Conservation (phyloP, 2,797 vertebrate species). For the Megalops cyprinoides region DNA sequence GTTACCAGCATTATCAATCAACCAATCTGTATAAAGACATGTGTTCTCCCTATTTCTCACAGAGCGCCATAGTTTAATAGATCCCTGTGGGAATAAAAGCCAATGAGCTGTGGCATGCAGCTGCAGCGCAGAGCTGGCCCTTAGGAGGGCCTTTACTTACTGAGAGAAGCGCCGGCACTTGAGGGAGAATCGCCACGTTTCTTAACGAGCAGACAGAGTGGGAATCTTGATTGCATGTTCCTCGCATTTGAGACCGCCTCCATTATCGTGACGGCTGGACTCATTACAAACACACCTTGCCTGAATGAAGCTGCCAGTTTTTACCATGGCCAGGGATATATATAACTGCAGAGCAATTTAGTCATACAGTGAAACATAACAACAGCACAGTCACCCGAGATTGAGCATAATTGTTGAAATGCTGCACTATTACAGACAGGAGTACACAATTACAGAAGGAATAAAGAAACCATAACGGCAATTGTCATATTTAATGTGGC, state of each 20-base stretch:
- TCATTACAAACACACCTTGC: neutral
- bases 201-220: neutral
- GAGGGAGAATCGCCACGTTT: neutral
- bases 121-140: neutral
- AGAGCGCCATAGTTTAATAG: neutral
- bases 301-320: neutral
- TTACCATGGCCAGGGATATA: neutral
- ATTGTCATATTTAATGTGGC: neutral
- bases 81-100: neutral
- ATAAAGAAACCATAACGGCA: neutral
- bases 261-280: neutral
- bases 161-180: neutral
- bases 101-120: neutral
- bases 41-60: neutral
- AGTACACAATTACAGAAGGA: neutral
- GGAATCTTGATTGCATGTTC: neutral
- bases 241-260: neutral
- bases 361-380: neutral
- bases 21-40: neutral
- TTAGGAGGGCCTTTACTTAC: neutral
- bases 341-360: neutral
- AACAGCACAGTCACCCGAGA: neutral
- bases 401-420: neutral
- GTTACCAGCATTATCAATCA: conserved; percentile 3
- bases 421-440: neutral